phyloP scores from a whole-genome alignment of 2,113 vertebrate species.

The Chaetodon auriga region DNA sequence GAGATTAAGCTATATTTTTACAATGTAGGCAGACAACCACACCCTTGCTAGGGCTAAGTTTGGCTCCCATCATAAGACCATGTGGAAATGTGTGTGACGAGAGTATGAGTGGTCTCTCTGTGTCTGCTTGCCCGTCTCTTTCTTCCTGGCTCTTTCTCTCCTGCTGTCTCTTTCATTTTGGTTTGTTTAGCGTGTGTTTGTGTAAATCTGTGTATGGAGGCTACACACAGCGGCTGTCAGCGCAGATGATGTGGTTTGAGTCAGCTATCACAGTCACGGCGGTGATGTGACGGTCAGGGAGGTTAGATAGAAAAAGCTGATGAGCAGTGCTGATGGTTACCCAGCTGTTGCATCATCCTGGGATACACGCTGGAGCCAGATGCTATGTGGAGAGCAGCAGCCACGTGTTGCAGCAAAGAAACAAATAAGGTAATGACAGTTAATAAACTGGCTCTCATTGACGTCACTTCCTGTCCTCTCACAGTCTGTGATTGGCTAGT shows the following conservation, averaged over 20 bases:
- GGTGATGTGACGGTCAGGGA: constrained; percentile 22
- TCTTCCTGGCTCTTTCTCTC: background rate
- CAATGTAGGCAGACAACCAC: constrained; percentile 34
- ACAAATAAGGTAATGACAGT: constrained; percentile 27
- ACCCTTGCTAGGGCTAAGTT: constrained; percentile 46
- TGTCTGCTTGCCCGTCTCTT: background rate
- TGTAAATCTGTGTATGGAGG: constrained; percentile 16
- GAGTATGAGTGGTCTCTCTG: constrained; percentile 45
- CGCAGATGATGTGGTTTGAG: constrained; percentile 51
- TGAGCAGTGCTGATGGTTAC: constrained; percentile 57
- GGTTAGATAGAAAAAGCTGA: constrained; percentile 32
- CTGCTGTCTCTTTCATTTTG: background rate
- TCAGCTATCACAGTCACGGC: constrained; percentile 31
- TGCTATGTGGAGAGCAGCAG: constrained; percentile 57
- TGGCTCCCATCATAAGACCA: constrained; percentile 62
- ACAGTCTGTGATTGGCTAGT: constrained; percentile 42
- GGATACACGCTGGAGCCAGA: constrained; percentile 42
- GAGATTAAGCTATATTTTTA: constrained; percentile 34
- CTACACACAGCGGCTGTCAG: constrained; percentile 22
- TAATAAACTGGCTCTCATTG: constrained; percentile 19
- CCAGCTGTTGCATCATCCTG: constrained; percentile 78
- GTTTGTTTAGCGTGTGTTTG: constrained; percentile 34
- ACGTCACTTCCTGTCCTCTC: constrained; percentile 53
- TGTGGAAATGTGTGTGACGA: constrained; percentile 51
- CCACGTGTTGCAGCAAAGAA: constrained; percentile 25